Evolutionary conservation across 2,888 invertebrate species (phyloP).

Genomic region (Drosophila gaucha): DNA sequence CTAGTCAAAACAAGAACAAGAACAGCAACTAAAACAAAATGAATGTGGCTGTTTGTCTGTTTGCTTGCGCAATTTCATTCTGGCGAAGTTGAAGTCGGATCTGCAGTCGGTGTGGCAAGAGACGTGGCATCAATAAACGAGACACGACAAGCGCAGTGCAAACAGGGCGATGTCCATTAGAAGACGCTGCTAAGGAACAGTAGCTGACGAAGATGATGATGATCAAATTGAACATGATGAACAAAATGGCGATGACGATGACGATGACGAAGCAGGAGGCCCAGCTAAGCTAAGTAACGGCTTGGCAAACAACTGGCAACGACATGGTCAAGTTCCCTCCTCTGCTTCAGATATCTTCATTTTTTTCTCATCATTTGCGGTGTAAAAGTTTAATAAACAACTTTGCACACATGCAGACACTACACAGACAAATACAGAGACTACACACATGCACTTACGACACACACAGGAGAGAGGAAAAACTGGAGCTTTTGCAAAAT

Average conservation of each 20-base stretch:
- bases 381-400: constrained; percentile 73
- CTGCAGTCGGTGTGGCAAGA: constrained; percentile 13
- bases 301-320: constrained; percentile 70
- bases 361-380: constrained; percentile 48
- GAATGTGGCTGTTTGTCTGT: constrained; percentile 54
- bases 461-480: constrained; percentile 18
- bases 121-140: constrained; percentile 71
- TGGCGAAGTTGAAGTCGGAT: constrained; percentile 26
- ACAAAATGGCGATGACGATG: constrained; percentile 18
- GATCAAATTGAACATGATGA: constrained; percentile 22
- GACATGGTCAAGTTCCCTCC: constrained; percentile 77
- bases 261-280: constrained; percentile 24
- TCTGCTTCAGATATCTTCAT: constrained; percentile 28
- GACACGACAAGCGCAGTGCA: constrained; percentile 64
- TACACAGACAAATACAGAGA: constrained; percentile 1
- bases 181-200: constrained; percentile 53
- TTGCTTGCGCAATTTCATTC: constrained; percentile 64
- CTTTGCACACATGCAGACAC: constrained; percentile 58
- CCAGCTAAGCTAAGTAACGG: constrained; percentile 64
- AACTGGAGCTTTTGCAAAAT: constrained; percentile 77
- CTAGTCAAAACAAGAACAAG: constrained; percentile 5
- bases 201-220: constrained; percentile 12
- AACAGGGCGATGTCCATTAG: constrained; percentile 63
- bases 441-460: constrained; percentile 17
- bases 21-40: constrained; percentile 31